These are phyloP conservation scores for Acheta domesticus DNA, from an alignment of 2,888 invertebrate species.

Conservation along the genomic window DNA sequence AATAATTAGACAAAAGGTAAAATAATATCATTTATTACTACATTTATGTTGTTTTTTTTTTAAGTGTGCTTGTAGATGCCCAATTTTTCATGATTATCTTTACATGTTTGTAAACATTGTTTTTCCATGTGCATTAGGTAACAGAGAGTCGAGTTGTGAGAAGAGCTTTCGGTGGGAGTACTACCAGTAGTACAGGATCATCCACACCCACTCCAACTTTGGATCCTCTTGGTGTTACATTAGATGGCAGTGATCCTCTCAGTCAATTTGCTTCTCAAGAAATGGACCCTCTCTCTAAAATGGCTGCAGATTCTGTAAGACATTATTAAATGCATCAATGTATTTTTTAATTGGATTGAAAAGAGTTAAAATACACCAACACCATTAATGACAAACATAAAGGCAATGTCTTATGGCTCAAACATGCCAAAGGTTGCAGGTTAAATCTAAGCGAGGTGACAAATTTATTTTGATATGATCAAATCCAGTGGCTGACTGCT, in stretches of 20 bases:
- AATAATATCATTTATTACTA: too few species aligned
- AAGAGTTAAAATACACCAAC: too few species aligned
- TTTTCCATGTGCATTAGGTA: constrained; percentile 45
- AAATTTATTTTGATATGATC: too few species aligned
- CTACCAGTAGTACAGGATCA: constrained; percentile 52
- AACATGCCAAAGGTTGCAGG: too few species aligned
- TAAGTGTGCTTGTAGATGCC: too few species aligned
- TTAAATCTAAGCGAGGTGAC: too few species aligned
- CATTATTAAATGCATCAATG: constrained; percentile 38
- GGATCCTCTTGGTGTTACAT: constrained; percentile 55
- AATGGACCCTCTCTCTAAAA: constrained; percentile 63
- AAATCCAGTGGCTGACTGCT: too few species aligned
- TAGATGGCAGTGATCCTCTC: constrained; percentile 72
- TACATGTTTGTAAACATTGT: too few species aligned
- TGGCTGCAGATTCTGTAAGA: constrained; percentile 48
- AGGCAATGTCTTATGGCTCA: neutral
- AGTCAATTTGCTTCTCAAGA: constrained; percentile 63
- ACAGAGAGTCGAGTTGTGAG: constrained; percentile 55
- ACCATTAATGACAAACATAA: neutral
- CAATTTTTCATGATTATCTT: too few species aligned
- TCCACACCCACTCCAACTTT: constrained; percentile 50
- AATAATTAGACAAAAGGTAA: too few species aligned
- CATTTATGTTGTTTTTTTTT: too few species aligned
- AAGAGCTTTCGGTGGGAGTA: constrained; percentile 49
- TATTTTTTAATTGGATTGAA: too few species aligned